Conservation (phyloP, 2,113 vertebrate species). For the Gymnocephalus cernua region DNA sequence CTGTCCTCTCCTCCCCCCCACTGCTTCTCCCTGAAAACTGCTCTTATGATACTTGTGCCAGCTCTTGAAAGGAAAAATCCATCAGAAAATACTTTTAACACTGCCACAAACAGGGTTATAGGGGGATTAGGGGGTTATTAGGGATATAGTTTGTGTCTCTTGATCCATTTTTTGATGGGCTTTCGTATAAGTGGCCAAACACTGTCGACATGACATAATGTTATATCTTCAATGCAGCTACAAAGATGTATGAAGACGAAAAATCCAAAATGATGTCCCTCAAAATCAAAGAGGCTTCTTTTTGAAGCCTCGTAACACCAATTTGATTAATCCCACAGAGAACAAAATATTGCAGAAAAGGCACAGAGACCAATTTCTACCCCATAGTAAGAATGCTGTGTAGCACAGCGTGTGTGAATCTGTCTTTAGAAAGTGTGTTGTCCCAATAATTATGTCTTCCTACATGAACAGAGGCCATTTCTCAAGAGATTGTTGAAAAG, state of each 20-base stretch:
- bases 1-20: slow-evolving; percentile 35
- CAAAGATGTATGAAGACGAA: background rate
- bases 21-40: slow-evolving; percentile 28
- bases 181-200: no score
- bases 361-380: background rate
- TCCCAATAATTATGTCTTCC: background rate
- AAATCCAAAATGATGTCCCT: background rate
- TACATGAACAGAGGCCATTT: background rate
- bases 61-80: slow-evolving; percentile 37
- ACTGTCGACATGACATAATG: background rate
- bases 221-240: background rate
- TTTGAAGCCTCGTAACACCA: background rate
- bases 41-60: slow-evolving; percentile 46
- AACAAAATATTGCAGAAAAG: background rate
- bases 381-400: background rate
- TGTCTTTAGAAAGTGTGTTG: background rate
- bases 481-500: background rate
- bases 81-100: slow-evolving; percentile 22
- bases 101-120: background rate
- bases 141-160: background rate
- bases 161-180: background rate
- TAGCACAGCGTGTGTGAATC: background rate
- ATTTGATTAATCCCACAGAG: background rate
- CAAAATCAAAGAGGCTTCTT: background rate
- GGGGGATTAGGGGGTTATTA: no score